Percentiles rank a stretch among this genome's conserved stretches.
phyloP scores from a whole-genome alignment of 2,888 invertebrate species.

The Athetis lepigone region DNA sequence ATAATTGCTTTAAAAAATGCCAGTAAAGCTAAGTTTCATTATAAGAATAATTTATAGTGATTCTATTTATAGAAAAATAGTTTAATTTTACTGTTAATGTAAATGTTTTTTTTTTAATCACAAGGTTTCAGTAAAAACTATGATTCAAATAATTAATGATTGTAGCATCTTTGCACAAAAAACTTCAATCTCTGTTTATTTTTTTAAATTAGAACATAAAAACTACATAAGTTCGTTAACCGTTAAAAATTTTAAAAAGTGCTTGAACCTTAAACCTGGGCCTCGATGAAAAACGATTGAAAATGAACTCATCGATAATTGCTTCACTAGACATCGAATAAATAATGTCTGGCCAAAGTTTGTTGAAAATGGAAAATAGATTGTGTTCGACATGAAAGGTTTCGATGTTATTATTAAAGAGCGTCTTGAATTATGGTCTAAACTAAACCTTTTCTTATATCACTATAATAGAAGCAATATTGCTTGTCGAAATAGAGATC shows the following conservation, averaged over 20 bases:
- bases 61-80: background rate
- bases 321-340: constrained; percentile 38
- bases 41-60: background rate
- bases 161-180: constrained; percentile 11
- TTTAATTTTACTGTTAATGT: background rate
- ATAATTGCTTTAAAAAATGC: constrained; percentile 16
- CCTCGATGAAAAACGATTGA: constrained; percentile 34
- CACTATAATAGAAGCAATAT: no score
- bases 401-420: background rate
- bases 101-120: background rate
- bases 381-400: constrained; percentile 5
- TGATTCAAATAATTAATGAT: background rate
- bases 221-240: constrained; percentile 24
- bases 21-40: background rate
- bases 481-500: background rate
- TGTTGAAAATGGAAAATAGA: constrained; percentile 17
- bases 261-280: constrained; percentile 38
- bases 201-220: background rate
- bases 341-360: constrained; percentile 25
- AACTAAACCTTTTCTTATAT: background rate
- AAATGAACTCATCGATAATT: constrained; percentile 44
- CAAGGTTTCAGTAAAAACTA: background rate
- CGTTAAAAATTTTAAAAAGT: constrained; percentile 36
- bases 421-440: background rate
- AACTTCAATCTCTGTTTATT: background rate